A percentile compares a stretch with the other conserved stretches of the same genome.
phyloP scores from a whole-genome alignment of 2,113 vertebrate species.

The Phasianus colchicus region DNA sequence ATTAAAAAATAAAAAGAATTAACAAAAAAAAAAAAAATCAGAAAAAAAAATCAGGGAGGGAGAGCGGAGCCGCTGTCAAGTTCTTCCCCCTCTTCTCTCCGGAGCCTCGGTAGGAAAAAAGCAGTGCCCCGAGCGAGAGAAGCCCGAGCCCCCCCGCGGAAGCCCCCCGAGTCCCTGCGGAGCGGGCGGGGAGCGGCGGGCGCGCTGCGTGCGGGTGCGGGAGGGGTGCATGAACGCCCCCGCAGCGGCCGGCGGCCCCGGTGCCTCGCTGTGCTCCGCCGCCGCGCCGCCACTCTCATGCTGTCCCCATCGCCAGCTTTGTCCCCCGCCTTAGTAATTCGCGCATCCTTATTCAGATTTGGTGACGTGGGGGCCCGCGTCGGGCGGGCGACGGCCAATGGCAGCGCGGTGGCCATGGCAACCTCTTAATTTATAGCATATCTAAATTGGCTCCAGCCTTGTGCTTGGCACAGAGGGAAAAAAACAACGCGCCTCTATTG shows the following conservation, averaged over 20 bases:
- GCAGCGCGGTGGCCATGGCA: constrained; percentile 85
- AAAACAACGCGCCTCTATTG: constrained; percentile 83
- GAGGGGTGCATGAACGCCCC: constrained; percentile 49
- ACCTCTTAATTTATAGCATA: constrained; percentile 92
- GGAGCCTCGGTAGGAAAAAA: constrained; percentile 14
- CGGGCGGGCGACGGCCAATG: constrained; percentile 84
- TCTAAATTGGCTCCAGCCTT: constrained; percentile 85
- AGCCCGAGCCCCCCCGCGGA: background rate
- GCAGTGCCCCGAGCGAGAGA: background rate
- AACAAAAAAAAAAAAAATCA: background rate
- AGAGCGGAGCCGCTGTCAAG: constrained; percentile 12
- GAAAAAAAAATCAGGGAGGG: background rate
- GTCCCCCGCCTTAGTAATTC: constrained; percentile 89
- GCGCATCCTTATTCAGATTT: constrained; percentile 94
- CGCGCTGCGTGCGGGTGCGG: constrained; percentile 40
- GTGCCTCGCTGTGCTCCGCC: constrained; percentile 63
- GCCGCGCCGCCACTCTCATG: constrained; percentile 84
- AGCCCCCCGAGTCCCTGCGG: background rate
- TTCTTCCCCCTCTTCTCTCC: constrained; percentile 52
- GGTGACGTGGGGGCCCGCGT: constrained; percentile 85
- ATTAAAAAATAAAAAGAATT: background rate
- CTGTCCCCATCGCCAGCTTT: constrained; percentile 90
- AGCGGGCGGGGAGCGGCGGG: background rate
- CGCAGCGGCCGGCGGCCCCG: constrained; percentile 50
- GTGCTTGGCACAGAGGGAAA: constrained; percentile 80